A percentile compares a stretch with the other conserved stretches of the same genome.
These are phyloP conservation scores for Pachycephus smyrnensis DNA, from an alignment of 2,888 invertebrate genomes.

Conservation along the genomic window DNA sequence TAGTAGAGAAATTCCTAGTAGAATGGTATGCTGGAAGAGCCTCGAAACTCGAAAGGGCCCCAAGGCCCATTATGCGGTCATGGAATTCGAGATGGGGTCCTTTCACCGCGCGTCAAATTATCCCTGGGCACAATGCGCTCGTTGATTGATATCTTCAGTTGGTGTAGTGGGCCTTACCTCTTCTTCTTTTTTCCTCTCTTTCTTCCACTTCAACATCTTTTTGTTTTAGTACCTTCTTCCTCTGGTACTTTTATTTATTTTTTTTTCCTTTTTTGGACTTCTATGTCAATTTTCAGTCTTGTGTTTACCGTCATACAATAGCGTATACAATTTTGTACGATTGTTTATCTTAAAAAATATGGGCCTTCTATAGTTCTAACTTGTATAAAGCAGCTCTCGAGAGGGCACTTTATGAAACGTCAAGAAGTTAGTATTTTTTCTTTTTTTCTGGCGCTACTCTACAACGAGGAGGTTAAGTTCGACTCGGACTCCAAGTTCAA, in stretches of 20 bases:
- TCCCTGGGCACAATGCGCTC: constrained; percentile 61
- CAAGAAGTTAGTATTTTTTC: neutral
- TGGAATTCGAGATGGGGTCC: constrained; percentile 61
- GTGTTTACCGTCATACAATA: neutral
- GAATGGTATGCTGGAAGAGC: constrained; percentile 3
- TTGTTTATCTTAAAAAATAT: neutral
- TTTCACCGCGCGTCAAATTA: constrained; percentile 64
- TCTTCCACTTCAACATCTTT: neutral
- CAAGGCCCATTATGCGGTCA: constrained; percentile 55
- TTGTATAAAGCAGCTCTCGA: neutral
- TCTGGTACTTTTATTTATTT: neutral
- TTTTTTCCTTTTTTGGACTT: neutral
- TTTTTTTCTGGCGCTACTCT: neutral
- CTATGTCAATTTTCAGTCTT: neutral
- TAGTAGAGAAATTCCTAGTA: neutral
- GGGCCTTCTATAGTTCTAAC: neutral
- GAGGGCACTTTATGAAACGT: neutral
- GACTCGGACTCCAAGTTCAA: neutral
- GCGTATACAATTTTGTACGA: neutral
- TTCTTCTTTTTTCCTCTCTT: constrained; percentile 15
- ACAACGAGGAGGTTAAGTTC: neutral
- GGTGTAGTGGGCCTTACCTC: constrained; percentile 42
- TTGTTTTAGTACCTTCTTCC: constrained; percentile 1
- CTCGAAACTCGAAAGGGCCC: constrained; percentile 11
- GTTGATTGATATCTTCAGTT: constrained; percentile 65